Evolutionary conservation across 2,113 vertebrate species (phyloP).

Genomic region (Struthio camelus): DNA sequence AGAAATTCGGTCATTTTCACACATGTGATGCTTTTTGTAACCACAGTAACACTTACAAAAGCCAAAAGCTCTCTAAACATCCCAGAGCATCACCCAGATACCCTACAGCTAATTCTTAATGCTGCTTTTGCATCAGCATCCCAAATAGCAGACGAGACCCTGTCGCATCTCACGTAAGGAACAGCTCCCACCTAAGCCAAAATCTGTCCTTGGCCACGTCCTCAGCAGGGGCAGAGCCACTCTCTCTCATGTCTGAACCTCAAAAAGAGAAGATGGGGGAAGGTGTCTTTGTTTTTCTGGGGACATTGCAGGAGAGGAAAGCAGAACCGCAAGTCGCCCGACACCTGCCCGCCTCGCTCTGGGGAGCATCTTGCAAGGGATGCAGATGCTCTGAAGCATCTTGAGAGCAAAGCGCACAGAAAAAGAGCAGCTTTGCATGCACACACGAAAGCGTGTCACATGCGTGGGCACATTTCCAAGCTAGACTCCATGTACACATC

Average conservation of each 20-base stretch:
- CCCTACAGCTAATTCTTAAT: constrained; percentile 40
- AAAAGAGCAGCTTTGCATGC: background rate
- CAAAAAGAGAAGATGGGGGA: background rate
- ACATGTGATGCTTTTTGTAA: background rate
- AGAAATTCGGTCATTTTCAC: constrained; percentile 32
- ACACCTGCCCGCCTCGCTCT: background rate
- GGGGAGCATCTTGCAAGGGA: background rate
- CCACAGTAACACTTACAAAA: constrained; percentile 47
- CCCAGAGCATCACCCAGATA: constrained; percentile 20
- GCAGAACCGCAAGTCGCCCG: background rate
- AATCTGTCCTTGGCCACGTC: background rate
- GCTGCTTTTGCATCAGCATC: constrained; percentile 11
- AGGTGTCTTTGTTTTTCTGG: background rate
- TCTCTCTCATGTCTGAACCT: background rate
- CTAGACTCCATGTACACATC: background rate
- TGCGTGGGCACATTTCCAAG: background rate
- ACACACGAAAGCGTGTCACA: background rate
- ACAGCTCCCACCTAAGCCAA: background rate
- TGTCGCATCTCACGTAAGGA: accelerated
- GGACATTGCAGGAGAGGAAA: background rate
- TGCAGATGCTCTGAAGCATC: background rate
- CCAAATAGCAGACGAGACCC: background rate
- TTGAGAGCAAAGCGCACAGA: background rate
- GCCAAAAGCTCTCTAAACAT: constrained; percentile 51
- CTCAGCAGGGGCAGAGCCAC: background rate